Evolutionary conservation across 2,113 vertebrate species (phyloP), one percentile per base, ranked within the genome.

Genomic region (Pseudolaguvia tuberculata): DNA sequence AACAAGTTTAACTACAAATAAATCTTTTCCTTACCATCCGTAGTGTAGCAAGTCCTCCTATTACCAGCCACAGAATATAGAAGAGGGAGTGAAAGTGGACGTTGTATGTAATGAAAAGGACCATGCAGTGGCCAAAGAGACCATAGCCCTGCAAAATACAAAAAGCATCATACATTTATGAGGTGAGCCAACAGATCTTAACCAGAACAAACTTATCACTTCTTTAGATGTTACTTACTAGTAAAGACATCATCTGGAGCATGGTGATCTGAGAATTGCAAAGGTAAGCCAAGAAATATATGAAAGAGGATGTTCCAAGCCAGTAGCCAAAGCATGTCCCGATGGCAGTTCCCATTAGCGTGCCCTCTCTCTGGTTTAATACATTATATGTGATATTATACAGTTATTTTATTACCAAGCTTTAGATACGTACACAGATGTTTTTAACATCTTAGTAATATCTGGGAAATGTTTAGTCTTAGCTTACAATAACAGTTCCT

Each of bases 271-370:
- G 96, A 77, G 96, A 91, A 0, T 98, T 99, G 83, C 95, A 95
- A 79, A 99, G 87, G 83, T 99, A 98, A 0, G 95, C 94, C 81
- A 98, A 87, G 90, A 98, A 99, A 83, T 96, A 98, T 84, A 98
- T 89, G 82, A 99, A 94, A 45, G 95, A 96, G 0, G 97, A 98
- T 45, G 98, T 92, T 0, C 96, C 94, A 39, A 98, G 83, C 97
- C 97, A 99, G 89, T 98, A 99, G 58, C 97, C 97, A 0, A 99
- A 99, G 84, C 96, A 98, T 18, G 96, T 98, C 62, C 97, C 97
- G 56, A 99, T 99, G 70, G 97, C 96, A 13, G 96, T 99, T 62
- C 97, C 97, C 96, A 99, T 99, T 79, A 99, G 87, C 0, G 96
- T 98, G n/a, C 97, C 97, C 85, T 98, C 96, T 78, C 94, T 91